A percentile compares a stretch with the other conserved stretches of the same genome.
Conservation (phyloP, 2,888 invertebrate genomes). For the Empis livida region DNA sequence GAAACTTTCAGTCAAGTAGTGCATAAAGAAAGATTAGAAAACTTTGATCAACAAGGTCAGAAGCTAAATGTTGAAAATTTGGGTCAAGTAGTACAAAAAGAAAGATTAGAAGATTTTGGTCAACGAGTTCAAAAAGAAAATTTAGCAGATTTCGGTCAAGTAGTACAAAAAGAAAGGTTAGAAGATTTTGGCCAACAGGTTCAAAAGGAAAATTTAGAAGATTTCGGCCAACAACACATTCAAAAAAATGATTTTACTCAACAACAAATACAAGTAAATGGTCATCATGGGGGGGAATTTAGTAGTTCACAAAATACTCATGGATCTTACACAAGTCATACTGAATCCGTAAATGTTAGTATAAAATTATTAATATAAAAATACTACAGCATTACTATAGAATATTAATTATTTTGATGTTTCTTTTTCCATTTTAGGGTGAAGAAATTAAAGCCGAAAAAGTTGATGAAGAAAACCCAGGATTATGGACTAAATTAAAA, state of each 20-base stretch:
- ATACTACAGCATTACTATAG: no score
- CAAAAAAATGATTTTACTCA: conserved; percentile 10
- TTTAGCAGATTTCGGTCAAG: conserved; percentile 9
- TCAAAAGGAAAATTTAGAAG: conserved; percentile 6
- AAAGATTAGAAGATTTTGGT: conserved; percentile 8
- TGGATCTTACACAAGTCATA: no score
- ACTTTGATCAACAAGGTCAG: conserved; percentile 3
- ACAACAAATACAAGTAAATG: not conserved
- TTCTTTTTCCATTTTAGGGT: not conserved
- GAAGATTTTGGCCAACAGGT: not conserved
- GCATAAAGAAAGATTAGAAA: conserved; percentile 11
- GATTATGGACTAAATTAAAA: conserved; percentile 22
- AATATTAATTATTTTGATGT: not conserved
- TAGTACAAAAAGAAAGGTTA: conserved; percentile 6
- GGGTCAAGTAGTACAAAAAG: conserved; percentile 15
- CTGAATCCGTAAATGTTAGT: no score
- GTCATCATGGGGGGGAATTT: not conserved
- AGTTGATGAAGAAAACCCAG: conserved; percentile 16
- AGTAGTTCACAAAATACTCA: not conserved
- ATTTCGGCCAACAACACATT: not conserved
- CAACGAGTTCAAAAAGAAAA: conserved; percentile 6
- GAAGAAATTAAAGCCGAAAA: conserved; percentile 14
- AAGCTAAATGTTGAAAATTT: conserved; percentile 10
- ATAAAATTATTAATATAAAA: no score
- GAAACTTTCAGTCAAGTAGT: conserved; percentile 11